phyloP scores from a whole-genome alignment of 2,113 vertebrate genomes.

The Pomatostomus ruficeps region DNA sequence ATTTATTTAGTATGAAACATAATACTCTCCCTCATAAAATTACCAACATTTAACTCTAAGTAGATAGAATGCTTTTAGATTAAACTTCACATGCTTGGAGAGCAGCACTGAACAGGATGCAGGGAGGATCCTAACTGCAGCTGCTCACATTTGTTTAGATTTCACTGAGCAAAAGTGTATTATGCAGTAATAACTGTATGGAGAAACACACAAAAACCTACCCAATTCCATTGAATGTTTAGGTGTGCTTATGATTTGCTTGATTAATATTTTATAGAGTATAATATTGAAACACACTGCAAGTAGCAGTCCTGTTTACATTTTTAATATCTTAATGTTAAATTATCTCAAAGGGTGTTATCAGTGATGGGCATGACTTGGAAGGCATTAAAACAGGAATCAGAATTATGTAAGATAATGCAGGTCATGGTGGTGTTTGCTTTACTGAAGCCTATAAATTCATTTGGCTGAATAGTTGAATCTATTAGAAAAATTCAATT shows the following conservation, averaged over 20 bases:
- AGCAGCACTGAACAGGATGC: neutral
- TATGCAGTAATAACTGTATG: neutral
- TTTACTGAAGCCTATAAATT: neutral
- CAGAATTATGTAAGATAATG: neutral
- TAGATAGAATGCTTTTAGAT: slow-evolving; percentile 17
- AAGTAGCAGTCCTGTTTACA: neutral
- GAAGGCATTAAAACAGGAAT: neutral
- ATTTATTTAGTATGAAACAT: neutral
- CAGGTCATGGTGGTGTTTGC: neutral
- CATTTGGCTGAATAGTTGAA: neutral
- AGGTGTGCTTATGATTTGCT: neutral
- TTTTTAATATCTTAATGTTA: neutral
- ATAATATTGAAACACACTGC: neutral
- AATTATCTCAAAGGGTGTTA: neutral
- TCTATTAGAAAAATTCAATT: neutral
- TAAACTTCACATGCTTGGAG: slow-evolving; percentile 1
- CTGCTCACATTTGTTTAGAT: neutral
- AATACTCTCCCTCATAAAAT: slow-evolving; percentile 26
- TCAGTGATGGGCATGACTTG: neutral
- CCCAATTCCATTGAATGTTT: neutral
- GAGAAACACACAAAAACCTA: neutral
- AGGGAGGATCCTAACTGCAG: slow-evolving; percentile 9
- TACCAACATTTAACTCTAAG: neutral
- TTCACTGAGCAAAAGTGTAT: neutral
- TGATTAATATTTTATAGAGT: neutral